Evolutionary conservation across 2,888 invertebrate genomes (phyloP), one percentile per base, ranked within the genome.

Genomic region (Leptinotarsa haldemani): DNA sequence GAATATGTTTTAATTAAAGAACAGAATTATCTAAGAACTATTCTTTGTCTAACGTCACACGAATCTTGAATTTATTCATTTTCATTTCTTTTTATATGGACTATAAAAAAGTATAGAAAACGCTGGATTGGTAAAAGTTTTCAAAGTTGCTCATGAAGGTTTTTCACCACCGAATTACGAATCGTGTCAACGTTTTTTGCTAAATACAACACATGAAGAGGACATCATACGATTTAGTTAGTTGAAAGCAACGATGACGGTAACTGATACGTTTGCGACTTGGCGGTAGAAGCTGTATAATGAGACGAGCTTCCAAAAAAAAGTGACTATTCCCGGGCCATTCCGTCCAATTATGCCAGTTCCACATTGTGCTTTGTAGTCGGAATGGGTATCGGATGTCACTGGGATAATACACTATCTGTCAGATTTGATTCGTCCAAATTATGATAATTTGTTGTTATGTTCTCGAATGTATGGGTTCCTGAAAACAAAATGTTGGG

Each of bases 221-320:
- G n/a, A 52, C 52, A 13, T 22, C 56, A 22, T 20, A 56, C 22
- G 40, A 63, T 56, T 50, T 22, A 47, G 71, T 69, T 40, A 40
- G 16, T 68, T 48, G 73, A 40, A 40, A 78, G 61, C 71, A 70
- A 74, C 74, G 71, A 76, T 78, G 80, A 78, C 78, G 79, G 82
- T 80, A 82, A 82, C 80, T 74, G 82, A 82, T 82, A 82, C 80
- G 79, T 80, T 78, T 81, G 82, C 81, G 79, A 78, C 72, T 74
- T 71, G 74, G 4, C 78, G 78, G 80, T 81, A 80, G 80, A 80
- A 81, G 80, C 81, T 66, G 77, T 77, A 81, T 82, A 82, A 82
- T 82, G 81, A 82, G 81, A 79, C 75, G 79, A 77, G 78, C 78
- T 77, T 77, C 69, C 75, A 79, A 81, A 81, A 81, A 82, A 82